Percentiles rank a stretch among this genome's conserved stretches.
These are phyloP conservation scores for Brenthis daphne DNA, from an alignment of 2,888 invertebrate species.

Conservation along the genomic window DNA sequence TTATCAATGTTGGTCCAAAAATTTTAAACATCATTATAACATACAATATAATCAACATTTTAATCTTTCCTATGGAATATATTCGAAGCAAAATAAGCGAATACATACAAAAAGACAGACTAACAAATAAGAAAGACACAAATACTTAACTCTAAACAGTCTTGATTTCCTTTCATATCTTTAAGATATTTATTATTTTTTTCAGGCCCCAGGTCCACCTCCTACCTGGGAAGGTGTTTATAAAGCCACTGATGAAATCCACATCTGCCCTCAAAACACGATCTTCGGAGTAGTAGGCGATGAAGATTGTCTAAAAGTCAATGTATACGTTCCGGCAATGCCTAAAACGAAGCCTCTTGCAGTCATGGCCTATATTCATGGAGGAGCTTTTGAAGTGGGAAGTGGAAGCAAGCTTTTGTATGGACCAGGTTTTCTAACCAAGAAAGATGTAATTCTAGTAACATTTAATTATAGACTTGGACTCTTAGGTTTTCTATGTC, in stretches of 20 bases:
- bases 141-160: too few relatives aligned
- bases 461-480: slow-evolving; percentile 74
- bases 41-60: too few relatives aligned
- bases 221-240: slow-evolving; percentile 68
- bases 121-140: too few relatives aligned
- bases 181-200: slow-evolving; percentile 29
- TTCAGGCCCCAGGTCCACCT: slow-evolving; percentile 67
- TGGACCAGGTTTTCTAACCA: slow-evolving; percentile 66
- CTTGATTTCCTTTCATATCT: not conserved
- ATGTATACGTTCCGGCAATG: slow-evolving; percentile 63
- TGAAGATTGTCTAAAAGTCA: slow-evolving; percentile 71
- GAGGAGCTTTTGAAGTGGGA: slow-evolving; percentile 68
- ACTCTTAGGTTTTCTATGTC: slow-evolving; percentile 66
- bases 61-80: too few relatives aligned
- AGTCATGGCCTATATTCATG: slow-evolving; percentile 74
- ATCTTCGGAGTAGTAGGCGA: slow-evolving; percentile 53
- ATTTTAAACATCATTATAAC: too few relatives aligned
- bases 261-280: slow-evolving; percentile 60
- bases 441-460: slow-evolving; percentile 65
- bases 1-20: too few relatives aligned
- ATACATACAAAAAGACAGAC: too few relatives aligned
- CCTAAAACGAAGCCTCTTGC: slow-evolving; percentile 50
- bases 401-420: slow-evolving; percentile 67
- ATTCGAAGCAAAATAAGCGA: too few relatives aligned
- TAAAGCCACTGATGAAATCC: slow-evolving; percentile 62